Base-by-base conservation (phyloP, 2,797 vertebrate species). In the Borostomias antarcticus region DNA sequence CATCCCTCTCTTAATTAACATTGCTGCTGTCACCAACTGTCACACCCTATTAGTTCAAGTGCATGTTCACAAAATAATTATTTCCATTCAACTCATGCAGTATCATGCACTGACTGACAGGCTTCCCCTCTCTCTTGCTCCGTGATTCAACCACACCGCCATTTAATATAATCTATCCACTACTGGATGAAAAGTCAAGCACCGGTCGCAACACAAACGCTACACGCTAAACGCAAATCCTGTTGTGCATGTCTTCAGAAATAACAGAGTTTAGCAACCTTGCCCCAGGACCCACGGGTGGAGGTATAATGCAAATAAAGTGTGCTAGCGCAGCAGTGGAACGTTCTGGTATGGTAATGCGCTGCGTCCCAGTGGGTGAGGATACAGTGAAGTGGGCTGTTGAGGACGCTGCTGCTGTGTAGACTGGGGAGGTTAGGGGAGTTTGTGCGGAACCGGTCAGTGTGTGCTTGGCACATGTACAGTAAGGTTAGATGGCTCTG, bases 11-110 rank as follows among this genome's bases (percentile, higher is more conserved):
- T 82, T 87, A 87, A 91, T 85, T 87, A 86, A 88, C 85, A 85
- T 85, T 85, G 85, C 84, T n/a, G n/a, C n/a, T n/a, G n/a, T n/a
- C 89, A 88, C 82, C 85, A 88, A 81, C 86, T 89, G 82, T 81
- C 84, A 69, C 78, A 58, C 60, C 73, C 51, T 77, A 71, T 82
- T 74, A 86, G 81, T 68, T 85, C 70, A 79, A 77, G 73, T 59
- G 45, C 30, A 26, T 37, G 29, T 17, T 32, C 21, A 65, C 37
- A 29, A 56, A 72, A 70, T 45, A 15, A 68, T 63, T 69, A 4
- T 61, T 56, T 64, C 54, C 58, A 62, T 58, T 68, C 29, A 8
- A 23, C 45, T 23, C 15, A 4, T 19, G 64, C 70, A 48, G n/a
- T 45, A 45, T 45, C 51, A 5, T 59, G 29, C 37, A 32, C 21